Evolutionary conservation across 1,140 invertebrate genomes (phyloP).

Genomic region (Tribolium castaneum): DNA sequence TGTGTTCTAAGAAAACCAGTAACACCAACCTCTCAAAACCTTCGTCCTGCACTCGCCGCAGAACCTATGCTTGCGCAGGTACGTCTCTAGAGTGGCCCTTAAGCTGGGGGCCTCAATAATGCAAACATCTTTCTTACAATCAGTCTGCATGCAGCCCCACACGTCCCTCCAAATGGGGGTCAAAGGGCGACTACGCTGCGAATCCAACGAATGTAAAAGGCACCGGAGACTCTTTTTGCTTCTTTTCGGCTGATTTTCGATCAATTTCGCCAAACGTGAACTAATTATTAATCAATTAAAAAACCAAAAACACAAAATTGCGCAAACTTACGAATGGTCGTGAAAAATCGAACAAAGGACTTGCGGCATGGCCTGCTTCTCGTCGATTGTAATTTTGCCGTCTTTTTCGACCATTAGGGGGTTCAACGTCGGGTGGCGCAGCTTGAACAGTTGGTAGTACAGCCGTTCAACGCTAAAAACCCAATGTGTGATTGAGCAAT

Average conservation of each 20-base stretch:
- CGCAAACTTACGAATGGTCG: conserved; percentile 80
- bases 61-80: conserved; percentile 92
- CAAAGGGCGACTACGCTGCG: conserved; percentile 79
- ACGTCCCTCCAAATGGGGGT: conserved; percentile 81
- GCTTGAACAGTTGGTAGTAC: conserved; percentile 84
- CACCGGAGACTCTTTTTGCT: conserved; percentile 90
- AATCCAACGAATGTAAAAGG: conserved; percentile 87
- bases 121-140: conserved; percentile 86
- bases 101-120: conserved; percentile 86
- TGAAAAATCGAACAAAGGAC: conserved; percentile 85
- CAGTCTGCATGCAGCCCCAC: conserved; percentile 88
- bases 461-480: conserved; percentile 83
- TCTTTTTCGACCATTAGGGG: conserved; percentile 74
- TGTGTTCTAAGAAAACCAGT: not conserved
- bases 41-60: conserved; percentile 93
- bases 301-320: not conserved
- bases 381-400: conserved; percentile 81
- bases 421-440: conserved; percentile 85
- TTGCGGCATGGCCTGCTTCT: conserved; percentile 80
- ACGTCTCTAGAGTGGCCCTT: conserved; percentile 86
- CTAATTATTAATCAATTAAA: conserved; percentile 63
- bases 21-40: conserved; percentile 67
- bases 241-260: conserved; percentile 81
- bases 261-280: conserved; percentile 78
- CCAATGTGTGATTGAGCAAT: not conserved